Evolutionary conservation across 2,113 vertebrate genomes (phyloP).

Genomic region (Geothlypis trichas): DNA sequence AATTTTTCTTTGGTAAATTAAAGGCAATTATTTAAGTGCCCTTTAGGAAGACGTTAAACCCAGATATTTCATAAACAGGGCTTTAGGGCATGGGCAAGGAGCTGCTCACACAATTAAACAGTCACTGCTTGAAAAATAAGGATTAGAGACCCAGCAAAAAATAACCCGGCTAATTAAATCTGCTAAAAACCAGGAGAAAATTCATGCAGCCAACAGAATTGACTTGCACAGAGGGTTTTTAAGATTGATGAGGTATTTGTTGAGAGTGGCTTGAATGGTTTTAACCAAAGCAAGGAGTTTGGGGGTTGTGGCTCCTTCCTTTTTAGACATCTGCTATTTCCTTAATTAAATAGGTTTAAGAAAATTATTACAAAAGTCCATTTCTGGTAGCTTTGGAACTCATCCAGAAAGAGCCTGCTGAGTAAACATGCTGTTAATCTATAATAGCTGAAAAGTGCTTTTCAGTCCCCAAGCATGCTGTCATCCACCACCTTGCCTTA

Average conservation of each 20-base stretch:
- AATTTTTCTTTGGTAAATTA: background rate
- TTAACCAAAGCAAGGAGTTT: background rate
- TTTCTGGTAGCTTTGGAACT: constrained; percentile 4
- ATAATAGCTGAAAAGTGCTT: background rate
- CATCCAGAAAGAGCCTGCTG: background rate
- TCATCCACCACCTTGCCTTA: background rate
- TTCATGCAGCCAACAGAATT: background rate
- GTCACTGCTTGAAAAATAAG: background rate
- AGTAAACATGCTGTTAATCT: constrained; percentile 15
- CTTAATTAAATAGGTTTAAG: constrained; percentile 8
- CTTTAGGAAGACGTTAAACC: background rate
- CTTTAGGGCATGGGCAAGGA: background rate
- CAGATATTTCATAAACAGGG: background rate
- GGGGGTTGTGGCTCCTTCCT: background rate
- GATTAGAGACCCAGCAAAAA: background rate
- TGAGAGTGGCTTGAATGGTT: background rate
- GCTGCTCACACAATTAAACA: background rate
- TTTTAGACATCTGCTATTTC: constrained; percentile 36
- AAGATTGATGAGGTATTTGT: constrained; percentile 40
- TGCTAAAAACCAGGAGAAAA: background rate
- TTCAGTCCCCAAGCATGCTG: background rate
- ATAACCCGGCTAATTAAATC: background rate
- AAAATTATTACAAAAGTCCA: background rate
- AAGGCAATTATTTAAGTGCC: background rate
- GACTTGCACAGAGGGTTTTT: background rate